Conservation (phyloP, 2,113 vertebrate genomes). For the Siniperca chuatsi region DNA sequence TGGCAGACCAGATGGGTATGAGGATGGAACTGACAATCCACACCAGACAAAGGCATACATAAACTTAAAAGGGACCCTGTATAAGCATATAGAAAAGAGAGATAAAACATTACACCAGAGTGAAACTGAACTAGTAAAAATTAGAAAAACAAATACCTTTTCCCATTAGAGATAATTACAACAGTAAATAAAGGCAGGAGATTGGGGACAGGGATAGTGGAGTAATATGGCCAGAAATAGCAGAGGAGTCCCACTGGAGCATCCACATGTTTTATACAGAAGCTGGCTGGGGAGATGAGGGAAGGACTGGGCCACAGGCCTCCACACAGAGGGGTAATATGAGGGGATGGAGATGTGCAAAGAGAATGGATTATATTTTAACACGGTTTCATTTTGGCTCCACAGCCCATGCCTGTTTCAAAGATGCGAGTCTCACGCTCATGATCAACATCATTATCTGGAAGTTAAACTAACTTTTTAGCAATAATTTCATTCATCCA, state of each 20-base stretch:
- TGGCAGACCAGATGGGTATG: conserved; percentile 37
- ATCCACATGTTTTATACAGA: conserved; percentile 16
- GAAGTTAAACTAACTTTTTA: neutral
- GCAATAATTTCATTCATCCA: neutral
- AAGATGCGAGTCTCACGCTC: neutral
- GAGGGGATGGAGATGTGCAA: neutral
- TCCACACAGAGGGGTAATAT: conserved; percentile 20
- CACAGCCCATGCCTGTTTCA: neutral
- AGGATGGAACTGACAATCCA: conserved; percentile 25
- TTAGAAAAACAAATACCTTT: conserved; percentile 62
- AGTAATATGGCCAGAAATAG: conserved; percentile 49
- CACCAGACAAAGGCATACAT: conserved; percentile 44
- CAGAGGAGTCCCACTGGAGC: conserved; percentile 52
- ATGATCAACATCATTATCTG: neutral
- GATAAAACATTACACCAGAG: conserved; percentile 47
- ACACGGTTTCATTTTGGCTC: conserved; percentile 13
- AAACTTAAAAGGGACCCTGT: conserved; percentile 52
- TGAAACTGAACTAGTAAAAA: conserved; percentile 20
- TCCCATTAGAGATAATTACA: conserved; percentile 71
- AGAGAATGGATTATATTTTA: neutral
- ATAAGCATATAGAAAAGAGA: conserved; percentile 43
- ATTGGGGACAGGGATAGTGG: conserved; percentile 56
- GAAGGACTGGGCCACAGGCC: conserved; percentile 2
- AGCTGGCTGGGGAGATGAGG: conserved; percentile 40
- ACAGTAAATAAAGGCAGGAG: conserved; percentile 59